Base-by-base conservation (phyloP, 2,888 invertebrate genomes). In the Incurvaria masculella region DNA sequence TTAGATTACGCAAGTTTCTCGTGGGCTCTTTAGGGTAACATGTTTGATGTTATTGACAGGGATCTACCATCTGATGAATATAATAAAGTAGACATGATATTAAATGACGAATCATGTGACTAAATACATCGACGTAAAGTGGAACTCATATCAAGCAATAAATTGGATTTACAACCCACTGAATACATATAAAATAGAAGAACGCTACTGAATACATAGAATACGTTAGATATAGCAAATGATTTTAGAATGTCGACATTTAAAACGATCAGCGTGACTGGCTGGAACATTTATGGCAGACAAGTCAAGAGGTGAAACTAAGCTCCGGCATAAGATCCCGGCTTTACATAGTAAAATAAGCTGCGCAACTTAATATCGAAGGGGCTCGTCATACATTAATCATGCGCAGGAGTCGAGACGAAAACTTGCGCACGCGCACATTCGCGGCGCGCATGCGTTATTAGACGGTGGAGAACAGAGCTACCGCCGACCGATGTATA, bases 281-380 rank as follows among this genome's bases (percentile, higher is more conserved):
- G 6, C 23, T 33, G 11, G 14, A 33, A 33, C 33, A 14, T 33
- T 33, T 23, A 23, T 23, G 4, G 10, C 4, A 10, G 23, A 23
- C 11, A n/a, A 33, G 33, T 33, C 33, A n/a, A 33, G 11, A 33
- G 33, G 33, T 33, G n/a, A n/a, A n/a, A n/a, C n/a, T 33, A 33
- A 33, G 33, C 23, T 23, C 5, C 23, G 23, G 23, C 33, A 33
- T 33, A 33, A 33, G 33, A 33, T 33, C 69, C 68, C 65, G 66
- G 66, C 68, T 68, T 66, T 66, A 69, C 69, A 68, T 70, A 71
- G 72, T 70, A 71, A 72, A 70, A 72, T 67, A 69, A 69, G 65
- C 66, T 66, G 41, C 49, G 61, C 58, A 57, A 59, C 59, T 60
- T 33, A 62, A 64, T 64, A 64, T 62, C 65, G 59, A 33, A 8